These are phyloP conservation scores for Actenoides lindsayi DNA, from an alignment of 2,113 vertebrate species.

Conservation along the genomic window DNA sequence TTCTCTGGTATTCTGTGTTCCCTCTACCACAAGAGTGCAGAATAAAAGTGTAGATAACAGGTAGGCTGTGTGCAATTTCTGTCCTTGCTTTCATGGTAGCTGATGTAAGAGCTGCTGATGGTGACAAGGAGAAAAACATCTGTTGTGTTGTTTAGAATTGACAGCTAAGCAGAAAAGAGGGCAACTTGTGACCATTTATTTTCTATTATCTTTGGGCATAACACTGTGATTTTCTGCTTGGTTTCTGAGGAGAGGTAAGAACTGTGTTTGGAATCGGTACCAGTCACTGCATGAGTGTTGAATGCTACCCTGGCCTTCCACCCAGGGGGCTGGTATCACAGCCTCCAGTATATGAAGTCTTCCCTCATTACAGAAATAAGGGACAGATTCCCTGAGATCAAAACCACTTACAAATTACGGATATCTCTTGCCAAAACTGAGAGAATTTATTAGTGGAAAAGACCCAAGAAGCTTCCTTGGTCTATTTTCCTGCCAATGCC, in stretches of 20 bases:
- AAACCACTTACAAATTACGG: constrained; percentile 3
- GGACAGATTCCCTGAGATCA: not conserved
- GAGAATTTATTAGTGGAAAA: constrained; percentile 6
- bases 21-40: not conserved
- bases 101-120: not conserved
- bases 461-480: constrained; percentile 1
- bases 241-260: constrained; percentile 2
- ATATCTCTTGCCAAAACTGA: not conserved
- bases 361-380: not conserved
- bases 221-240: constrained; percentile 18
- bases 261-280: not conserved
- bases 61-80: not conserved
- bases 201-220: not conserved
- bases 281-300: not conserved
- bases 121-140: not conserved
- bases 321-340: not conserved
- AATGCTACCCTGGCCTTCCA: not conserved
- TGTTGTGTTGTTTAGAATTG: not conserved
- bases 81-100: not conserved
- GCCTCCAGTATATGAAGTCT: not conserved
- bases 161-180: not conserved
- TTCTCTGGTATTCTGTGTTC: not conserved
- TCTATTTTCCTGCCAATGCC: not conserved
- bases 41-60: not conserved
- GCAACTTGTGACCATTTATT: not conserved